These are phyloP conservation scores for Myopa tessellatipennis DNA, from an alignment of 2,888 invertebrate species.

Conservation along the genomic window DNA sequence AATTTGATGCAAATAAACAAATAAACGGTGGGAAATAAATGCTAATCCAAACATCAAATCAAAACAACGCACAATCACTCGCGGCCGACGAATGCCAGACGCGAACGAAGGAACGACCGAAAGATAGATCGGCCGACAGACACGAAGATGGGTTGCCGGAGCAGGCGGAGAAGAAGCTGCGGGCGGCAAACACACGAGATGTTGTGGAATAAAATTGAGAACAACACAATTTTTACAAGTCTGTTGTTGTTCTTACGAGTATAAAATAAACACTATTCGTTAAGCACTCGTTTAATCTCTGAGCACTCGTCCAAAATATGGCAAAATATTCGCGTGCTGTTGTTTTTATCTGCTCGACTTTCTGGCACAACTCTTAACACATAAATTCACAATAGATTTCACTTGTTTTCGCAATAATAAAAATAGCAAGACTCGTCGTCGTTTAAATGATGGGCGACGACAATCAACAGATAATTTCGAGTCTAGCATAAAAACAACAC, in stretches of 20 bases:
- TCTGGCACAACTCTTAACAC: not conserved
- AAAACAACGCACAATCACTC: conserved; percentile 6
- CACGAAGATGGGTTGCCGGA: too few relatives aligned
- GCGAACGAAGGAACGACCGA: not conserved
- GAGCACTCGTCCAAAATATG: not conserved
- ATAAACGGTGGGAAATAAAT: not conserved
- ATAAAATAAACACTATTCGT: too few relatives aligned
- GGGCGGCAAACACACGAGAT: too few relatives aligned
- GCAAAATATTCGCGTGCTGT: not conserved
- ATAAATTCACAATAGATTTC: conserved; percentile 6
- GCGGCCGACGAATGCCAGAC: not conserved
- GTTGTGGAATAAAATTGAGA: too few relatives aligned
- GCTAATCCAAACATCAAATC: conserved; percentile 6
- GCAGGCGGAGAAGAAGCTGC: too few relatives aligned
- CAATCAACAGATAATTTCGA: too few relatives aligned
- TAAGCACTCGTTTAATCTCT: too few relatives aligned
- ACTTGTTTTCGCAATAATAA: conserved; percentile 13
- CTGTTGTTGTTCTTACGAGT: too few relatives aligned
- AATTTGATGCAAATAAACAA: conserved; percentile 1
- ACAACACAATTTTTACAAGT: too few relatives aligned
- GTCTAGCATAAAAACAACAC: not conserved
- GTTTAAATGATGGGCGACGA: too few relatives aligned
- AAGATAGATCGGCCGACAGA: not conserved
- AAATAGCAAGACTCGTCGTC: too few relatives aligned
- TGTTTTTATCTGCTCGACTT: not conserved